Evolutionary conservation across 1,140 invertebrate genomes (phyloP).

Genomic region (Hylaeus anthracinus): DNA sequence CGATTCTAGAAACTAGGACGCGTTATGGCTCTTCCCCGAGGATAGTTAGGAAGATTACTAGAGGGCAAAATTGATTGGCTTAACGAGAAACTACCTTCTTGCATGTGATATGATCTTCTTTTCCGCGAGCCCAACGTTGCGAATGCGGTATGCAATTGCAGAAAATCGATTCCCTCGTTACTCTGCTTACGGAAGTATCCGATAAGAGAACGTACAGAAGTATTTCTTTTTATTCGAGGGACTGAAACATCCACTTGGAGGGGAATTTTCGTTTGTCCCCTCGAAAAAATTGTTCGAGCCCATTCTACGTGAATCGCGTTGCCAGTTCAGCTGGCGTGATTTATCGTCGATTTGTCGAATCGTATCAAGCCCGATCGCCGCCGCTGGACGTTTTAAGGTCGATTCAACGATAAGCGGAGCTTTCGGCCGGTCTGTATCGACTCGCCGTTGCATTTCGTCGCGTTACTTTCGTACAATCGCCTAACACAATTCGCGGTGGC

Average conservation of each 20-base stretch:
- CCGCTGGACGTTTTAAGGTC: conserved; percentile 11
- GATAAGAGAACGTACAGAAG: too few relatives aligned
- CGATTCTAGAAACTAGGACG: conserved; percentile 6
- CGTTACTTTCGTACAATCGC: conserved; percentile 32
- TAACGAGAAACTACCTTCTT: conserved; percentile 7
- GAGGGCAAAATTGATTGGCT: not conserved
- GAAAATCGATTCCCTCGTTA: not conserved
- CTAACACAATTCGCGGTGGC: conserved; percentile 37
- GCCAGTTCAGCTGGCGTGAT: not conserved
- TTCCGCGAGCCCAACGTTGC: not conserved
- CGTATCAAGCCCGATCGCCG: not conserved
- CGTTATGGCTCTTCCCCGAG: not conserved
- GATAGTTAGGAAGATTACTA: not conserved
- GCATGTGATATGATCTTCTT: not conserved
- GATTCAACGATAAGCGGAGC: conserved; percentile 8
- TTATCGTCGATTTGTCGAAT: conserved; percentile 32
- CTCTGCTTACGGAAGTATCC: too few relatives aligned
- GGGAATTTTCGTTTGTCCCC: too few relatives aligned
- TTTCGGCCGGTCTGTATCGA: conserved; percentile 12
- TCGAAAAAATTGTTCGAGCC: too few relatives aligned
- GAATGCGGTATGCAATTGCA: not conserved
- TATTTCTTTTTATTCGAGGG: too few relatives aligned
- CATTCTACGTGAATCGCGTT: not conserved
- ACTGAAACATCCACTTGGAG: too few relatives aligned
- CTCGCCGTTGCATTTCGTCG: not conserved